Conservation (phyloP, 2,113 vertebrate genomes). For the Aramus guarauna region DNA sequence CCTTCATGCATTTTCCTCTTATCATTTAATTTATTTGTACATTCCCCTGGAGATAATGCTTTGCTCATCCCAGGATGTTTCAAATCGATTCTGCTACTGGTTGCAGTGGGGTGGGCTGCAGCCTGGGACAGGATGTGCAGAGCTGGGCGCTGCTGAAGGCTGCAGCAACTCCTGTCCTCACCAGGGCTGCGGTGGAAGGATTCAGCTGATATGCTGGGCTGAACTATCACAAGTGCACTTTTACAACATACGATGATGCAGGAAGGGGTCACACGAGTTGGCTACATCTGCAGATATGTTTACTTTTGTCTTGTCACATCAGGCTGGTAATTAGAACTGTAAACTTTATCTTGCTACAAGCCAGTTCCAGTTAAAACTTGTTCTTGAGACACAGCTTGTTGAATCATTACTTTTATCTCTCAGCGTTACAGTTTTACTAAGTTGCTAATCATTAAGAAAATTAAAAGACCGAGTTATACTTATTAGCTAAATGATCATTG, state of each 20-base stretch:
- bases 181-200: neutral
- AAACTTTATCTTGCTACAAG: neutral
- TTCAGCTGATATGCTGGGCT: neutral
- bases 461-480: conserved; percentile 34
- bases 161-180: neutral
- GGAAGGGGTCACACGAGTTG: neutral
- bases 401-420: conserved; percentile 55
- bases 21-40: neutral
- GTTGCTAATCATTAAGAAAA: conserved; percentile 76
- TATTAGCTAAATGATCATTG: conserved; percentile 65
- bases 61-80: neutral
- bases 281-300: neutral
- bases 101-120: neutral
- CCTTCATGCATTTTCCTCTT: neutral
- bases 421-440: conserved; percentile 70
- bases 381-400: conserved; percentile 33
- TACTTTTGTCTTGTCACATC: neutral
- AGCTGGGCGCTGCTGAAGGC: neutral
- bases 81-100: neutral
- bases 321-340: neutral
- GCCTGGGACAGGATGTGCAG: neutral
- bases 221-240: neutral
- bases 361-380: conserved; percentile 42
- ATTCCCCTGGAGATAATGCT: neutral
- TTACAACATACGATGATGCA: neutral